These are phyloP conservation scores for Diploscapter pachys DNA, from an alignment of 1,140 invertebrate species.

Conservation along the genomic window DNA sequence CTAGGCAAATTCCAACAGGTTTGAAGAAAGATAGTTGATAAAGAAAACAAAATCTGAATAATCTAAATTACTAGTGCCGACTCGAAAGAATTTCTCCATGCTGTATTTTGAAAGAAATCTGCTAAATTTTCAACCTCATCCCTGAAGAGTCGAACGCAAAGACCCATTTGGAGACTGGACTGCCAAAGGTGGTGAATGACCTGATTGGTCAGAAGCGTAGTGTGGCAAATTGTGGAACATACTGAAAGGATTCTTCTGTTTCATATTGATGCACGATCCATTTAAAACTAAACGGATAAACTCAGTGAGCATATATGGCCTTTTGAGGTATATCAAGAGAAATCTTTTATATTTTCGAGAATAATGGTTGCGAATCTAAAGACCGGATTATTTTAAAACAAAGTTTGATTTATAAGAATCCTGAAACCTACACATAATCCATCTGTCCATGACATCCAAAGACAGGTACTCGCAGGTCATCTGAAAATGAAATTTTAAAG, in stretches of 20 bases:
- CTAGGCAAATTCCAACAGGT: neutral
- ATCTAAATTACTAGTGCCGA: neutral
- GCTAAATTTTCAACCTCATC: constrained; percentile 75
- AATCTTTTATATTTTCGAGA: neutral
- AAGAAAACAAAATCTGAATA: too few species aligned
- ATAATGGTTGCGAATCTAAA: too few species aligned
- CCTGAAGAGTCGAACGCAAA: constrained; percentile 88
- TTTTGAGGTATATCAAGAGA: constrained; percentile 15
- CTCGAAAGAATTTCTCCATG: neutral
- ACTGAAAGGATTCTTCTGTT: constrained; percentile 64
- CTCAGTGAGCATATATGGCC: too few species aligned
- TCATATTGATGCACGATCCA: too few species aligned
- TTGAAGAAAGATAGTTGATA: neutral
- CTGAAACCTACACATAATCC: constrained; percentile 77
- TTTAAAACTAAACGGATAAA: too few species aligned
- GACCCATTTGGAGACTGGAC: constrained; percentile 82
- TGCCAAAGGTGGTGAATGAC: constrained; percentile 83
- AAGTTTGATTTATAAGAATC: constrained; percentile 16
- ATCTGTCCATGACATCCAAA: constrained; percentile 87
- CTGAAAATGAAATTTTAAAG: constrained; percentile 40
- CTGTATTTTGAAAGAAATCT: neutral
- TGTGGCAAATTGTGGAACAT: constrained; percentile 84
- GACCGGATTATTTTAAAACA: constrained; percentile 9
- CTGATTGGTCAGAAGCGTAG: constrained; percentile 69
- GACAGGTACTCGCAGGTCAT: constrained; percentile 96